A percentile compares a stretch with the other conserved stretches of the same genome.
Conservation (phyloP, 1,140 invertebrate species). For the Trichonephila inaurata region DNA sequence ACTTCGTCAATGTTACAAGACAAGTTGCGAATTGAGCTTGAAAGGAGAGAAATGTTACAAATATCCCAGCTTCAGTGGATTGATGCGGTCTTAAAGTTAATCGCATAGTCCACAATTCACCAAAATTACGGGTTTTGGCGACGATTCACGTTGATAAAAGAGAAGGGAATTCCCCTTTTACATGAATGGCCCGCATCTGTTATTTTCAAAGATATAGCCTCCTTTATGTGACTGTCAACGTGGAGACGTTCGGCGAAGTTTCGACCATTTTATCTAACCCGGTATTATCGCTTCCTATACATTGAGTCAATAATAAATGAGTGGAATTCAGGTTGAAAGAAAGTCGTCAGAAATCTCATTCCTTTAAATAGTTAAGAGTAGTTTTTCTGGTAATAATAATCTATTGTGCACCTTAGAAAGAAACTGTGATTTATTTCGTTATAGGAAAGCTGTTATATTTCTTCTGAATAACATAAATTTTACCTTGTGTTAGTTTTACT, state of each 20-base stretch:
- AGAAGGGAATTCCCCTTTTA: neutral
- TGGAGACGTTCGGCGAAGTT: neutral
- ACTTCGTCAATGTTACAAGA: neutral
- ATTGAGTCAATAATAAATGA: slow-evolving; percentile 5
- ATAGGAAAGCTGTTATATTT: neutral
- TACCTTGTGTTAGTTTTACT: too few relatives aligned
- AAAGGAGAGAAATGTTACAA: neutral
- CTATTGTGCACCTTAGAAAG: neutral
- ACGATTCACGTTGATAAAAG: neutral
- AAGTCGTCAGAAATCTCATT: neutral
- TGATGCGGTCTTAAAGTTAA: neutral
- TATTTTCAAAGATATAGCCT: slow-evolving; percentile 13
- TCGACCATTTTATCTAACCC: slow-evolving; percentile 6
- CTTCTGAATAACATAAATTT: neutral
- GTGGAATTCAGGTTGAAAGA: neutral
- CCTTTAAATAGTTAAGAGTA: neutral
- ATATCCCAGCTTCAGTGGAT: neutral
- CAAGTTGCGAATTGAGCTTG: neutral
- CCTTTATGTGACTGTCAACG: neutral
- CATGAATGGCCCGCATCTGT: neutral
- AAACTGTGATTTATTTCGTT: neutral
- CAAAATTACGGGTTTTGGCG: neutral
- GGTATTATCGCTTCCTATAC: neutral
- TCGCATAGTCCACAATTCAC: slow-evolving; percentile 1
- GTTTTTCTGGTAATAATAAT: slow-evolving; percentile 1